Base-by-base conservation (phyloP, 2,113 vertebrate species). In the Caracal caracal region DNA sequence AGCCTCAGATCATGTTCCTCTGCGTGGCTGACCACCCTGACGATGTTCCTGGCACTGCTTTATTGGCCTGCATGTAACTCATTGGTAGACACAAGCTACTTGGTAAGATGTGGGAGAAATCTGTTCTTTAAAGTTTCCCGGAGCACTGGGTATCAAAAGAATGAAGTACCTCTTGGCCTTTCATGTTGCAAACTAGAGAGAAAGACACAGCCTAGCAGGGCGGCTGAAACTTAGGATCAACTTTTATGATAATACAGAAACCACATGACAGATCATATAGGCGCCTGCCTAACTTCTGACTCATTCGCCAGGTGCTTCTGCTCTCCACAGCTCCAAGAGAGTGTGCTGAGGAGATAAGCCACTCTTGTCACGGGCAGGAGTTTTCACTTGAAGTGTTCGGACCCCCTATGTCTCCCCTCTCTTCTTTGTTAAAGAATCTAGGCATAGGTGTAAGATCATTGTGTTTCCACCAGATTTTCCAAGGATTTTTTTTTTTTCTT, bases 111-210 rank as follows among this genome's bases (percentile, higher is more conserved):
- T 96, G 97, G 15, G 82, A 95, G 94, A 97, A 96, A 97, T 92
- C 43, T 97, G 61, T 96, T 93, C 97, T 97, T 96, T 96, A 71
- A 97, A 97, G 53, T 87, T 98, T 98, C 93, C 97, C 93, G 84
- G 65, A 97, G 97, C 90, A 93, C 94, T 83, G 0, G 49, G 61
- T 97, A 98, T 98, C 98, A 98, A 98, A 98, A 94, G 89, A 97
- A 96, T 95, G 95, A 88, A 96, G 81, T 70, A 51, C 51, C 65
- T 97, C 96, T 95, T 76, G 83, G 82, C 53, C 75, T 98, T 98
- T 98, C 88, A 97, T 96, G 96, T 93, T 96, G 81, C 43, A 96
- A 96, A 71, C 15, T 10, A 94, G 75, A 98, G 93, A 96, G 47
- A 97, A 96, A 96, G 59, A 97, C 30, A 85, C 10, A 95, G 66